Evolutionary conservation across 2,888 invertebrate genomes (phyloP).

Genomic region (Vesta saturnalis): DNA sequence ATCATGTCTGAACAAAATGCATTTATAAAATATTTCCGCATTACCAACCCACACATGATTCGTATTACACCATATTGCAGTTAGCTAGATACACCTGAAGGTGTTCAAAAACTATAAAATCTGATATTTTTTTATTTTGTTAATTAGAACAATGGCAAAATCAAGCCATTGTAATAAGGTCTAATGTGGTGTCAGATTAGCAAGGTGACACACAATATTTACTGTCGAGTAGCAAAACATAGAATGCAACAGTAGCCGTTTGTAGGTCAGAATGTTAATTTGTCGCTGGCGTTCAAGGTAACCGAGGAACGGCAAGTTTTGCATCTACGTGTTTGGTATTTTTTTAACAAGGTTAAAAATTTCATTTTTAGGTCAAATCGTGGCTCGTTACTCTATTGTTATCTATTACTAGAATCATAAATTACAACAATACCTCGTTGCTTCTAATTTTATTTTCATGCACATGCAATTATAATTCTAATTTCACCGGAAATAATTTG

Average conservation of each 20-base stretch:
- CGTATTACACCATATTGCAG: constrained; percentile 21
- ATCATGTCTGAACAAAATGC: constrained; percentile 21
- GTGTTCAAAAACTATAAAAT: too few relatives aligned
- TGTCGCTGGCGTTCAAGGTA: constrained; percentile 25
- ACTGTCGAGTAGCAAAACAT: constrained; percentile 14
- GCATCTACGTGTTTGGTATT: constrained; percentile 4
- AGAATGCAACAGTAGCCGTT: constrained; percentile 25
- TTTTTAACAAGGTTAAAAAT: constrained; percentile 12
- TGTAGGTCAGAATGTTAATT: constrained; percentile 32
- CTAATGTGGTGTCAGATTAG: constrained; percentile 11
- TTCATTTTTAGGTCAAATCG: constrained; percentile 12
- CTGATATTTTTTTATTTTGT: constrained; percentile 6
- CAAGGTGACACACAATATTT: constrained; percentile 25
- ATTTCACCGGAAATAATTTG: constrained; percentile 21
- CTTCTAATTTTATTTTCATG: constrained; percentile 4
- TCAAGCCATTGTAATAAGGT: constrained; percentile 20
- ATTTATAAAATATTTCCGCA: constrained; percentile 36
- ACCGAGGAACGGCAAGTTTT: constrained; percentile 15
- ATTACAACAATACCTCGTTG: constrained; percentile 4
- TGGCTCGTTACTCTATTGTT: too few relatives aligned
- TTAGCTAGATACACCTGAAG: constrained; percentile 29
- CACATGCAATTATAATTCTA: background rate
- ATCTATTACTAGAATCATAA: too few relatives aligned
- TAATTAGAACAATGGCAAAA: constrained; percentile 19
- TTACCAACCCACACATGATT: constrained; percentile 32